Evolutionary conservation across 2,797 vertebrate species (phyloP).

Genomic region (Karalla daura): DNA sequence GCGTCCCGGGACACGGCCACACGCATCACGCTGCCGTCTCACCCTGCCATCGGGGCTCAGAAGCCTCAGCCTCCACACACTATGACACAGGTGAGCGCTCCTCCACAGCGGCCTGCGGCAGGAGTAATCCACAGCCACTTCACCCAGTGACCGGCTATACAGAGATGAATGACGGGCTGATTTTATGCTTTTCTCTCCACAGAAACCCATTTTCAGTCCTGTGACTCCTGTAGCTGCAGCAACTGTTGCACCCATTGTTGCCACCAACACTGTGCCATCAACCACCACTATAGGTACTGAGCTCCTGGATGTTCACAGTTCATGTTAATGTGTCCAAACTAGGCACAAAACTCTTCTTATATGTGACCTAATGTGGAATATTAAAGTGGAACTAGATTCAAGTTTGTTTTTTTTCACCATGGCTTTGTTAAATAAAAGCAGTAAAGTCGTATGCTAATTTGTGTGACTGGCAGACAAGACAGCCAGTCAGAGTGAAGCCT

Average conservation of each 20-base stretch:
- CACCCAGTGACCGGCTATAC: background rate
- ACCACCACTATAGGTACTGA: conserved; percentile 91
- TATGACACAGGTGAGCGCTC: conserved; percentile 89
- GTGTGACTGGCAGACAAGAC: too few species aligned
- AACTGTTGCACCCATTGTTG: conserved; percentile 96
- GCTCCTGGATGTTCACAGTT: background rate
- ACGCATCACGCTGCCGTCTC: conserved; percentile 93
- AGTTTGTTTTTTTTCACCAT: too few species aligned
- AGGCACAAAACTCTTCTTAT: background rate
- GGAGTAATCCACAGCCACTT: background rate
- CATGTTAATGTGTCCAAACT: background rate
- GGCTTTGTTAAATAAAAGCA: too few species aligned
- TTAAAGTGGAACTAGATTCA: background rate
- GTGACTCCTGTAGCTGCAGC: conserved; percentile 97
- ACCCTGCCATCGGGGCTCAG: conserved; percentile 91
- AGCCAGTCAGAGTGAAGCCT: too few species aligned
- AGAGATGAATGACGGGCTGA: background rate
- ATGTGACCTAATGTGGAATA: background rate
- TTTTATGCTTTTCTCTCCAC: background rate
- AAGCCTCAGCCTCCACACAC: conserved; percentile 94
- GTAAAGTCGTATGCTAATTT: too few species aligned
- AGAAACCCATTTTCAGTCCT: conserved; percentile 98
- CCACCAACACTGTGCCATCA: conserved; percentile 94
- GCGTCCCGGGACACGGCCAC: conserved; percentile 89
- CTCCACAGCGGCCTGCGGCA: too few species aligned